Evolutionary conservation across 2,888 invertebrate species (phyloP).

Genomic region (Aspidiotus destructor): DNA sequence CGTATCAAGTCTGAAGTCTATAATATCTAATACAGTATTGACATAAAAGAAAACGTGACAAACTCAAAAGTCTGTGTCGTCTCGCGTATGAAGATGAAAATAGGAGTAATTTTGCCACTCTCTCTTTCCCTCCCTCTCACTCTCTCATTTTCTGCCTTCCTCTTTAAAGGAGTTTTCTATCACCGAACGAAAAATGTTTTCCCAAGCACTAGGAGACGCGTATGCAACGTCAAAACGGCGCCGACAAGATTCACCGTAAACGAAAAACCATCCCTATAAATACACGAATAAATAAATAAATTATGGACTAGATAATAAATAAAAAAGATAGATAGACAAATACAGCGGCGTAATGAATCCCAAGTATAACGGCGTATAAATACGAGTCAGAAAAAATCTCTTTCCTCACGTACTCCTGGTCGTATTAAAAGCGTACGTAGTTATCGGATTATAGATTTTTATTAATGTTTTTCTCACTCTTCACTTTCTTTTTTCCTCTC

Average conservation of each 20-base stretch:
- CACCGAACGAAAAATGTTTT: background rate
- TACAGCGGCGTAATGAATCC: background rate
- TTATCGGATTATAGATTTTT: conserved; percentile 3
- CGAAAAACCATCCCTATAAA: background rate
- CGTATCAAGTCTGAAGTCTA: background rate
- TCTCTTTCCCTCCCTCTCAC: background rate
- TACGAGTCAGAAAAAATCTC: background rate
- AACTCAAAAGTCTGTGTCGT: background rate
- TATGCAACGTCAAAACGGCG: background rate
- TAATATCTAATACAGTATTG: conserved; percentile 4
- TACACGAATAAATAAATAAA: conserved; percentile 1
- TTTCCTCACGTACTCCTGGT: background rate
- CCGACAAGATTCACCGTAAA: background rate
- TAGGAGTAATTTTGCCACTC: background rate
- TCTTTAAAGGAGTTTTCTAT: too few relatives aligned
- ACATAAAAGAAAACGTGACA: conserved; percentile 4
- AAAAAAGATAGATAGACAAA: background rate
- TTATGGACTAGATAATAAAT: background rate
- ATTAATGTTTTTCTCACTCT: background rate
- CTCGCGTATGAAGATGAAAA: conserved; percentile 1
- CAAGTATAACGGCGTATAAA: too few relatives aligned
- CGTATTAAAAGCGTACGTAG: background rate
- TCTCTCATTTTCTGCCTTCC: too few relatives aligned
- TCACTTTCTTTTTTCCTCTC: too few relatives aligned
- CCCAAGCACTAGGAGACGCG: background rate